Percentiles rank a stretch among this genome's conserved stretches.
Evolutionary conservation across 2,888 invertebrate species (phyloP).

Genomic region (Pherbina coryleti): DNA sequence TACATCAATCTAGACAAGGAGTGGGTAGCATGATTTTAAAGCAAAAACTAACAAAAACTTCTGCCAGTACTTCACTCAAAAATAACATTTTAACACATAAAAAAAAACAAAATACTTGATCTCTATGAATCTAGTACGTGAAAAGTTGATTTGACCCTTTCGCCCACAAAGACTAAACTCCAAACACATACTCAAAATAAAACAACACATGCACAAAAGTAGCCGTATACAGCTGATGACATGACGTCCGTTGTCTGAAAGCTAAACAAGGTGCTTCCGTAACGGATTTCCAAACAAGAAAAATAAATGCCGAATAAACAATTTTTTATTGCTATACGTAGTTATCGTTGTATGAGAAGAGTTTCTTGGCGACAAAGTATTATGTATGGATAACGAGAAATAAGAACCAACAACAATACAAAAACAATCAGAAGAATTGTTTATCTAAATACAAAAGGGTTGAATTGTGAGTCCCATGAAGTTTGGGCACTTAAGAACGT

Average conservation of each 20-base stretch:
- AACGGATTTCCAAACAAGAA: not conserved
- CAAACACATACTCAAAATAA: not conserved
- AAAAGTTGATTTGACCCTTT: not conserved
- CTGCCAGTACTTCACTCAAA: too few species aligned
- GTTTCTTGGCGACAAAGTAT: not conserved
- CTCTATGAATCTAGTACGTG: not conserved
- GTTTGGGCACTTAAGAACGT: not conserved
- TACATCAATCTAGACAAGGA: too few species aligned
- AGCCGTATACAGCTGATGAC: constrained; percentile 13
- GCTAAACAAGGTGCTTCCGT: constrained; percentile 27
- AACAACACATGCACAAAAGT: not conserved
- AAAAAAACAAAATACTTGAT: not conserved
- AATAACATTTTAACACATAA: too few species aligned
- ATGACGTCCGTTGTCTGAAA: not conserved
- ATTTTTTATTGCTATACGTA: constrained; percentile 2
- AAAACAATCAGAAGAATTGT: not conserved
- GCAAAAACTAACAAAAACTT: too few species aligned
- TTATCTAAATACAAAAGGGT: constrained; percentile 21
- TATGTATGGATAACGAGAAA: not conserved
- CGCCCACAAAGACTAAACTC: not conserved
- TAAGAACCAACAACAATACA: not conserved
- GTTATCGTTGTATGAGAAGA: not conserved
- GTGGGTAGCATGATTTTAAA: too few species aligned
- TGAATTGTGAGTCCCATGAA: not conserved
- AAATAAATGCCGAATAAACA: constrained; percentile 7